These are phyloP conservation scores for Plumapathes pennacea DNA, from an alignment of 92 coral and sea anemone species.

Conservation along the genomic window DNA sequence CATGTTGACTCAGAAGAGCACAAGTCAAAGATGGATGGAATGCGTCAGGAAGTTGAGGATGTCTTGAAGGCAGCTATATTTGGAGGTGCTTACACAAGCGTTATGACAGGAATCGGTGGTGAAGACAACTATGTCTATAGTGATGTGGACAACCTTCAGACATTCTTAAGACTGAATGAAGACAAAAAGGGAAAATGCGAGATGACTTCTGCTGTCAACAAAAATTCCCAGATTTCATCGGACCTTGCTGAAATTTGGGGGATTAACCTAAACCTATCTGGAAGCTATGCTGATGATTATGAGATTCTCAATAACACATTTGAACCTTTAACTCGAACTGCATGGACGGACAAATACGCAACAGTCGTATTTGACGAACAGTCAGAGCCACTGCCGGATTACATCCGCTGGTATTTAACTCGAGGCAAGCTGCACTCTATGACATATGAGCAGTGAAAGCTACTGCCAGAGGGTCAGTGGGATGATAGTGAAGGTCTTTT, in stretches of 20 bases:
- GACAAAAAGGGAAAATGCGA: conserved; percentile 28
- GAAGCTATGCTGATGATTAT: conserved; percentile 25
- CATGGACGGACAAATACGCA: conserved; percentile 46
- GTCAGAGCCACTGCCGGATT: conserved; percentile 37
- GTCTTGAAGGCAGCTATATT: conserved; percentile 9
- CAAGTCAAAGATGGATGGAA: conserved; percentile 14
- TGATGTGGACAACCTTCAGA: conserved; percentile 15
- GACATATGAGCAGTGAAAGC: conserved; percentile 19
- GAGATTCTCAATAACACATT: conserved; percentile 15
- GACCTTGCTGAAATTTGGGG: conserved; percentile 28
- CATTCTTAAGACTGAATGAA: conserved; percentile 26
- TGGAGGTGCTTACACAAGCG: conserved; percentile 10
- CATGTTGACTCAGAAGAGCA: conserved; percentile 27
- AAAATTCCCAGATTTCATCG: conserved; percentile 2
- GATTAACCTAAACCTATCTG: conserved; percentile 8
- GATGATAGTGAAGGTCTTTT: conserved; percentile 18
- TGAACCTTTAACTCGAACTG: conserved; percentile 6
- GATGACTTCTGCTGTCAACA: conserved; percentile 18
- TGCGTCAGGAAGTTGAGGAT: conserved; percentile 9
- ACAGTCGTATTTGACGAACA: conserved; percentile 23
- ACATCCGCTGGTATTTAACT: conserved; percentile 33
- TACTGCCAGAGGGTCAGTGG: conserved; percentile 18
- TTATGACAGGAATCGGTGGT: conserved; percentile 17
- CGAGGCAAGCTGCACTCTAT: conserved; percentile 20
- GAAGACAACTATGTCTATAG: conserved; percentile 14